Evolutionary conservation across 2,888 invertebrate species (phyloP), one percentile per base, ranked within the genome.

Genomic region (Spatulosminthurus flaviceps): DNA sequence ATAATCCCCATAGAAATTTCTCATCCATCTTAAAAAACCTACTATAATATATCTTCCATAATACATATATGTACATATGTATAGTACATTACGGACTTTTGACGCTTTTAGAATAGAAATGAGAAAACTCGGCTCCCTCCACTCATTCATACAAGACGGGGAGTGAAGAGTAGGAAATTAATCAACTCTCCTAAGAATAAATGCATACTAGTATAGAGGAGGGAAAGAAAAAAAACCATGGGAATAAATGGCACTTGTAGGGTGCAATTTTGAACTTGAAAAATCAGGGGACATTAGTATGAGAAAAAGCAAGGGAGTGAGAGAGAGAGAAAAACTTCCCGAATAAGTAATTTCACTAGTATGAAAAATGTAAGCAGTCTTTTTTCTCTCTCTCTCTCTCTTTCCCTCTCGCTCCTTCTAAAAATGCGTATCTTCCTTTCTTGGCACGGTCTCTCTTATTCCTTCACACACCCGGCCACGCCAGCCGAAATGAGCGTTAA

Each of bases 201-300:
- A 5, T 51, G 51, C n/a, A 60, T 19, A n/a, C n/a, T n/a, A n/a
- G n/a, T n/a, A n/a, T n/a, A n/a, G n/a, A n/a, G 21, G 60, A 60
- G 60, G 2, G 60, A 60, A 60, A 2, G 16, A 21, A 16, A 16
- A 13, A 21, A 21, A 13, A 21, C n/a, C n/a, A n/a, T n/a, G 60
- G 21, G 60, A 64, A 64, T 26, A 64, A 64, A 64, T 64, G 64
- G 24, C 2, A 64, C 26, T 64, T 22, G 11, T 24, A 22, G 22
- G 22, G 7, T 64, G 64, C 26, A 26, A 64, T 64, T 64, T 16
- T 64, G 64, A 64, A 64, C 64, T 64, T 64, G 64, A 64, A 64
- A 64, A 64, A 64, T 64, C 64, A 64, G 2, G 11, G 13, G 16
- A 24, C 64, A 64, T 64, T 64, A 64, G 26, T 26, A 64, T 26